Evolutionary conservation across 2,888 invertebrate genomes (phyloP), one percentile per base, ranked within the genome.

Genomic region (Athalia rosae): DNA sequence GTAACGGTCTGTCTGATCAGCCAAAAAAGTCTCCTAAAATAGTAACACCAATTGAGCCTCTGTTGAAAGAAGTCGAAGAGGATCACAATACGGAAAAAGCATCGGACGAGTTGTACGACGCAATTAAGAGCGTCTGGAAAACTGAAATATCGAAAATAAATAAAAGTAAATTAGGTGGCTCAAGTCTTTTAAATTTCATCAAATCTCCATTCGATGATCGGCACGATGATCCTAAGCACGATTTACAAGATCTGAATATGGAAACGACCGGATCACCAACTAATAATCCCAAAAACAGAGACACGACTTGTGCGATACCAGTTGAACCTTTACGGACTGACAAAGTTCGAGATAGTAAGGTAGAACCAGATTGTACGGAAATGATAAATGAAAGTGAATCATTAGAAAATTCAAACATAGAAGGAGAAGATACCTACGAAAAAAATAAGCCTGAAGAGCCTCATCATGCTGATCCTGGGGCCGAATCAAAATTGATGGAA

Each of bases 281-380:
- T 58, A 45, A 71, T 58, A 43, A 13, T 11, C 7, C 13, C 45
- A 45, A 15, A 3, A 56, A 13, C 13, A 5, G 13, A 71, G n/a
- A 58, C 43, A 58, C 7, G 45, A 7, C 15, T 4, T 13, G 4
- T 58, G 43, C 43, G 9, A 15, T 43, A 71, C 11, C 71, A 58
- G n/a, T 13, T 58, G 43, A 73, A 58, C 53, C 11, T 45, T 62
- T 74, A 43, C 48, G n/a, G 45, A 45, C 45, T 45, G 62, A 76
- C 43, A 74, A 74, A 66, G 15, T 48, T 73, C 11, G 41, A 64
- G 63, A 56, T 3, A 41, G 59, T 28, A 56, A 6, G 58, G 13
- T 58, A 45, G 41, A 58, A 15, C 11, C 71, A 11, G 71, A 58
- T 15, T 45, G 8, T 58, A 9, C 45, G 45, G 58, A 71, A 58